Evolutionary conservation across 1,140 invertebrate genomes (phyloP), one percentile per base, ranked within the genome.

Genomic region (Capitella teleta): DNA sequence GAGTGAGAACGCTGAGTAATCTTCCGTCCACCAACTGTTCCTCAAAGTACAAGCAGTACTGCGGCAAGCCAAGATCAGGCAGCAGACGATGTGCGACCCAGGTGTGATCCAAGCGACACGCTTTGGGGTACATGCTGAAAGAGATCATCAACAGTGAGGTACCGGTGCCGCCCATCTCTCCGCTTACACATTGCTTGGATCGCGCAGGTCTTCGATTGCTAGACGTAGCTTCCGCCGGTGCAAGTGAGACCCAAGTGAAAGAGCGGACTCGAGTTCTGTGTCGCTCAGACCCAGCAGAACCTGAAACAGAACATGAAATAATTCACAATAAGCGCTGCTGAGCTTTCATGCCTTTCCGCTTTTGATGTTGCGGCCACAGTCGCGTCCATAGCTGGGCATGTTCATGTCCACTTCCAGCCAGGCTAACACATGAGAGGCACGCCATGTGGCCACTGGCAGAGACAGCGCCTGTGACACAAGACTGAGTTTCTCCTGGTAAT

Each of bases 331-430:
- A 32, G 8, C n/a, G 30, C 30, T 6, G 18, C 6, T 41, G 8
- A 41, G 6, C 23, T 53, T 30, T 32, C 52, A 50, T 66, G 87
- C 88, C 80, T 91, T 93, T 58, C 90, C 90, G 67, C 88, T 92
- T 67, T 93, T 92, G 40, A 95, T 82, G 68, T 94, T 93, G 64
- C 91, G 86, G 18, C 86, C 84, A 67, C 89, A 91, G 47, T 82
- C 77, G 10, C 83, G 80, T 1, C 87, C 87, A 61, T 93, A 93
- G 59, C 91, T 87, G 0, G 88, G 86, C 89, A 95, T 92, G 18
- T 87, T 88, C 3, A 95, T 77, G 0, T 86, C 86, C 18, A 93
- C 81, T 72, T 93, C 89, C 30, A 94, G 72, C 90, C 90, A 95
- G 1, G 90, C 87, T 12, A 92, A 78, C 32, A 95, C 89, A 37